These are phyloP conservation scores for Acleris holmiana DNA, from an alignment of 2,888 invertebrate genomes.

Conservation along the genomic window DNA sequence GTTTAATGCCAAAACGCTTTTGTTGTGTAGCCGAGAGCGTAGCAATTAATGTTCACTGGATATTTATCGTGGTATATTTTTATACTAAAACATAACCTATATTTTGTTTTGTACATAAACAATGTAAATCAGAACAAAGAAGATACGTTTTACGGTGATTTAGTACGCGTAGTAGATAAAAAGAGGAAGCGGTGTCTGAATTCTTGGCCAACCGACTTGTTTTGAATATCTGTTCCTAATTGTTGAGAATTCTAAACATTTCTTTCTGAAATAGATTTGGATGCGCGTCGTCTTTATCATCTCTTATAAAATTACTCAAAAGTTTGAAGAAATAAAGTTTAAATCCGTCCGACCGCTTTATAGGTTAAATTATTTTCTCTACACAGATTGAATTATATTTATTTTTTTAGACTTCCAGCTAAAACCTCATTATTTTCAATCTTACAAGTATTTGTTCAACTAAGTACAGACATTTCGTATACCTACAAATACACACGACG, in stretches of 20 bases:
- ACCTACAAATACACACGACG: too few species aligned
- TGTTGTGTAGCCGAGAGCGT: constrained; percentile 56
- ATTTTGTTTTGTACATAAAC: constrained; percentile 26
- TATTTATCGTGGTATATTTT: constrained; percentile 53
- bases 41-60: constrained; percentile 59
- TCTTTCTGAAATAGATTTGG: not conserved
- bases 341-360: too few species aligned
- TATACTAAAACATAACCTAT: constrained; percentile 14
- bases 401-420: too few species aligned
- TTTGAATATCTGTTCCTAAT: not conserved
- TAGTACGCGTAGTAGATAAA: constrained; percentile 17
- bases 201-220: not conserved
- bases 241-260: not conserved
- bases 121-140: constrained; percentile 21
- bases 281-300: too few species aligned
- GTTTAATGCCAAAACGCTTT: constrained; percentile 66
- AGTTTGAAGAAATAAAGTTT: too few species aligned
- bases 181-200: not conserved
- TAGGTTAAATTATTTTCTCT: too few species aligned
- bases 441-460: too few species aligned
- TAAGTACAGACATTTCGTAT: too few species aligned
- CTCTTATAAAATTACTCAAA: too few species aligned
- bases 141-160: constrained; percentile 20
- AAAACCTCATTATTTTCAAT: too few species aligned
- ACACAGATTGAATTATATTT: too few species aligned